phyloP scores from a whole-genome alignment of 1,140 invertebrate species.

The Aricia agestis region DNA sequence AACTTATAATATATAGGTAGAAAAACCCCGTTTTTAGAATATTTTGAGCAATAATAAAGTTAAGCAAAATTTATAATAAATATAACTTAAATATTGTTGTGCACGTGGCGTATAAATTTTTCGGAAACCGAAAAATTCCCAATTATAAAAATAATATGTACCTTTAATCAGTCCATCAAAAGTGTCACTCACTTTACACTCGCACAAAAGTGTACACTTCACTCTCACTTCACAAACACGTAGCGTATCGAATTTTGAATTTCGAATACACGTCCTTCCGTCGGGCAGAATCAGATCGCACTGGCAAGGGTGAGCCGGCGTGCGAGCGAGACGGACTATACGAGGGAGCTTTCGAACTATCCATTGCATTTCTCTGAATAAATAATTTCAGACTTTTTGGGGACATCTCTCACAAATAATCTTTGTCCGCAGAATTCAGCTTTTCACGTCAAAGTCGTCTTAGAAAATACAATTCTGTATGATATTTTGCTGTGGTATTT shows the following conservation, averaged over 20 bases:
- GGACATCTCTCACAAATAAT: not conserved
- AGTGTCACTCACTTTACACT: not conserved
- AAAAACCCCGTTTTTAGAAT: no score
- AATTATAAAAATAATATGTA: not conserved
- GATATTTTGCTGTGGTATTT: not conserved
- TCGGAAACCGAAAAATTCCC: no score
- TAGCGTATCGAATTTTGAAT: slow-evolving; percentile 13
- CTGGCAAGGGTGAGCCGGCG: slow-evolving; percentile 46
- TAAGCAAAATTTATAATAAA: no score
- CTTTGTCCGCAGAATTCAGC: not conserved
- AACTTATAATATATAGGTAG: no score
- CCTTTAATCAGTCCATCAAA: not conserved
- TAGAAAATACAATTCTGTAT: not conserved
- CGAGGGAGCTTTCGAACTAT: not conserved
- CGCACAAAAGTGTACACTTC: slow-evolving; percentile 19
- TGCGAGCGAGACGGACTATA: slow-evolving; percentile 39
- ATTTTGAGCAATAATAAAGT: no score
- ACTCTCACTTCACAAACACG: slow-evolving; percentile 32
- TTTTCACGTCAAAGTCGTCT: not conserved
- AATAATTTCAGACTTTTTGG: slow-evolving; percentile 1
- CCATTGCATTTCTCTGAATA: slow-evolving; percentile 1
- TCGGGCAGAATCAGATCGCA: slow-evolving; percentile 45
- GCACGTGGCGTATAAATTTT: no score
- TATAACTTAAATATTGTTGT: no score
- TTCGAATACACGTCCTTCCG: slow-evolving; percentile 30